Evolutionary conservation across 2,888 invertebrate genomes (phyloP).

Genomic region (Acronicta aceris): DNA sequence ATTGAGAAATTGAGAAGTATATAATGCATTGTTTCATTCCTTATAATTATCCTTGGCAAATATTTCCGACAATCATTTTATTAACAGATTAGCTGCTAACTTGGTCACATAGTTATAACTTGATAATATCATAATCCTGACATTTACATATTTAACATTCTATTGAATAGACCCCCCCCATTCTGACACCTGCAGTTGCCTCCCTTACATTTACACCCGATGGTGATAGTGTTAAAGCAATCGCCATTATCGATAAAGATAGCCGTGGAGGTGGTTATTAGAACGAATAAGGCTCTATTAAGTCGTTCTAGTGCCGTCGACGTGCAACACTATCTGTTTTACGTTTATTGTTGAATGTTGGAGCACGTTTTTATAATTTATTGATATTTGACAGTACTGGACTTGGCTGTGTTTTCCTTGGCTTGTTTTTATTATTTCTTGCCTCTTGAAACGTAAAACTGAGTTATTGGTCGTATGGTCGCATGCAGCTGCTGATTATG

Average conservation of each 20-base stretch:
- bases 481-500: too few relatives aligned
- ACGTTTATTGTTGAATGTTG: conserved; percentile 50
- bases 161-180: too few relatives aligned
- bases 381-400: not conserved
- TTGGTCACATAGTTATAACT: too few relatives aligned
- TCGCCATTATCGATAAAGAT: conserved; percentile 80
- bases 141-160: too few relatives aligned
- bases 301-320: conserved; percentile 65
- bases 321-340: conserved; percentile 42
- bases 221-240: conserved; percentile 73
- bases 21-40: too few relatives aligned
- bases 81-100: too few relatives aligned
- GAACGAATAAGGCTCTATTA: conserved; percentile 76
- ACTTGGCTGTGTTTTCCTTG: too few relatives aligned
- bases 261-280: conserved; percentile 73
- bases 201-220: conserved; percentile 37
- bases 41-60: too few relatives aligned
- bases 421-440: not conserved
- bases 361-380: conserved; percentile 44
- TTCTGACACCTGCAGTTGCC: not conserved
- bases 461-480: too few relatives aligned
- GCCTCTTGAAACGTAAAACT: not conserved
- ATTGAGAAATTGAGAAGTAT: too few relatives aligned
- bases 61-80: too few relatives aligned
- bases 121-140: too few relatives aligned